Percentiles rank a stretch among this genome's conserved stretches.
Conservation (phyloP, 2,888 invertebrate species). For the Entomobrya multifasciata region DNA sequence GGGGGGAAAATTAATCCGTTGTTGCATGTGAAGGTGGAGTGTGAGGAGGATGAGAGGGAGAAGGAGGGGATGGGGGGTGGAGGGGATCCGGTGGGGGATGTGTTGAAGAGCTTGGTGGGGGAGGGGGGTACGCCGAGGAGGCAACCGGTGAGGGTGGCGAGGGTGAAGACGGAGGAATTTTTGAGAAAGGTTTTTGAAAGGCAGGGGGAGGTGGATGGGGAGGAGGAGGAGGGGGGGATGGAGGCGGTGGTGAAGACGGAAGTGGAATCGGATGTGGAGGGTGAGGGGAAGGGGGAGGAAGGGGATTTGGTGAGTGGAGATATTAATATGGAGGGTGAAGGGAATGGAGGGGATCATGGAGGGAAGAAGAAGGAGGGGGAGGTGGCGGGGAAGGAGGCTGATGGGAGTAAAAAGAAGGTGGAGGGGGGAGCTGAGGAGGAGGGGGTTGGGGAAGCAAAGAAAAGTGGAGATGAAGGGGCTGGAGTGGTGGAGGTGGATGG, state of each 20-base stretch:
- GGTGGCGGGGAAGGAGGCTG: no score
- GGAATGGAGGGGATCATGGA: no score
- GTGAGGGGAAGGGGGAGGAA: not conserved
- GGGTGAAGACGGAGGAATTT: constrained; percentile 27
- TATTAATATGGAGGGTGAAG: no score
- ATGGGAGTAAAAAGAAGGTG: no score
- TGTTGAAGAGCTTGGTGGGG: not conserved
- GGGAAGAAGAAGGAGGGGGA: no score
- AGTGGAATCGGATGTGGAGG: not conserved
- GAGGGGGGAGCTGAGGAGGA: no score
- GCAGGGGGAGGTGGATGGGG: not conserved
- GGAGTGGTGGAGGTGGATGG: not conserved
- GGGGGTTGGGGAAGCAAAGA: no score
- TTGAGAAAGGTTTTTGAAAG: constrained; percentile 18
- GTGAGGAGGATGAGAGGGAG: not conserved
- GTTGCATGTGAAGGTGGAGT: constrained; percentile 2
- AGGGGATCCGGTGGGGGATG: not conserved
- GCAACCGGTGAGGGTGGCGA: not conserved
- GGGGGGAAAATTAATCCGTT: no score
- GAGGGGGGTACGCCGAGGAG: not conserved
- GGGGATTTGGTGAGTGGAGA: no score
- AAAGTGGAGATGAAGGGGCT: no score
- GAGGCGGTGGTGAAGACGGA: not conserved
- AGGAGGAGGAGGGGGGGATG: no score
- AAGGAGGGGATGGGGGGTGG: no score